phyloP scores from a whole-genome alignment of 2,113 vertebrate species.

The Rhinolophus ferrumequinum region DNA sequence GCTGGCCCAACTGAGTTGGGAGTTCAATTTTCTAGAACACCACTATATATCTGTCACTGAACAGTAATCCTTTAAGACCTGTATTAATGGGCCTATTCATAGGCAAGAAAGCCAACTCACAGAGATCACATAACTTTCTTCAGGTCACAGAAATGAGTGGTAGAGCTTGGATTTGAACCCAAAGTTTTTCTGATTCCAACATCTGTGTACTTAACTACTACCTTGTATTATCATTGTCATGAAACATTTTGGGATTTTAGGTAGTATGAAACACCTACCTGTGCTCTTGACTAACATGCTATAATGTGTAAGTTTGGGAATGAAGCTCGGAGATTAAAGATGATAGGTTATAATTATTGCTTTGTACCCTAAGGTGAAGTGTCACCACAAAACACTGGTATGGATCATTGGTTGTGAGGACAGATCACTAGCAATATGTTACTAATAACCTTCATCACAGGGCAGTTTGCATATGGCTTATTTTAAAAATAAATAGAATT shows the following conservation, averaged over 20 bases:
- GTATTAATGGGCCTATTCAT: neutral
- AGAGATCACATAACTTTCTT: neutral
- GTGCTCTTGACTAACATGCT: neutral
- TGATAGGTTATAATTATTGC: neutral
- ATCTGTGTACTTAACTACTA: neutral
- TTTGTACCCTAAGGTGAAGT: neutral
- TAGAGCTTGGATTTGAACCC: neutral
- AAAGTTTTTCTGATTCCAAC: neutral
- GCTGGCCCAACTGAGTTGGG: neutral
- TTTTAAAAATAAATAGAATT: neutral
- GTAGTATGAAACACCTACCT: neutral
- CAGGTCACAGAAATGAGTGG: neutral
- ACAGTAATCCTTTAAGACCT: neutral
- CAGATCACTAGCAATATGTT: neutral
- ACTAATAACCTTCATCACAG: neutral
- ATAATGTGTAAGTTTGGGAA: neutral
- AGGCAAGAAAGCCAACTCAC: neutral
- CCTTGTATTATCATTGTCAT: neutral
- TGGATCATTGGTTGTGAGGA: neutral
- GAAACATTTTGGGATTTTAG: neutral
- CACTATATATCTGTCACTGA: neutral
- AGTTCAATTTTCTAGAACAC: neutral
- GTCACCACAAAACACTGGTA: neutral
- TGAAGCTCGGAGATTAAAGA: neutral
- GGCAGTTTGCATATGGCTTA: neutral